Evolutionary conservation across 2,113 vertebrate species (phyloP).

Genomic region (Percina caprodes): DNA sequence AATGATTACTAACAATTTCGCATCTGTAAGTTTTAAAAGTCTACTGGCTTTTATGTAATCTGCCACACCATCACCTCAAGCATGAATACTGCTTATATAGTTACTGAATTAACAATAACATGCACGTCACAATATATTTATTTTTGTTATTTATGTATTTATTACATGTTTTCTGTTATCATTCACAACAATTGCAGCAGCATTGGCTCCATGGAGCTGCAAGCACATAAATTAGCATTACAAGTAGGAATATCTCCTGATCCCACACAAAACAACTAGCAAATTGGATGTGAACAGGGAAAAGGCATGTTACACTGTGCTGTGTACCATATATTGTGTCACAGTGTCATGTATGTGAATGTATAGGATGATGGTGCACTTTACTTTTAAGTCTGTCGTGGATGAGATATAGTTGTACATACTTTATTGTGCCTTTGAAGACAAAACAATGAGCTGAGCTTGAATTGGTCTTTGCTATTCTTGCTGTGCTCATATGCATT

Average conservation of each 20-base stretch:
- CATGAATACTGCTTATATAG: slow-evolving; percentile 64
- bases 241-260: slow-evolving; percentile 25
- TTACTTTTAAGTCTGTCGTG: slow-evolving; percentile 72
- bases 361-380: slow-evolving; percentile 78
- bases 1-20: slow-evolving; percentile 73
- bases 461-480: slow-evolving; percentile 57
- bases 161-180: slow-evolving; percentile 61
- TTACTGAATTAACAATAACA: slow-evolving; percentile 52
- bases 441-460: slow-evolving; percentile 59
- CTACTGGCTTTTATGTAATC: slow-evolving; percentile 56
- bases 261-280: slow-evolving; percentile 36
- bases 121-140: slow-evolving; percentile 72
- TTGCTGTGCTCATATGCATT: slow-evolving; percentile 38
- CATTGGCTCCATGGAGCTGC: slow-evolving; percentile 49
- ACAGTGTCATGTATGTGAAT: slow-evolving; percentile 74
- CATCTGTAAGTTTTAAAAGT: slow-evolving; percentile 57
- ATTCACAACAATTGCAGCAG: slow-evolving; percentile 41
- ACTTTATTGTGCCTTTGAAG: slow-evolving; percentile 84
- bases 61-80: slow-evolving; percentile 49
- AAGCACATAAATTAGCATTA: slow-evolving; percentile 53
- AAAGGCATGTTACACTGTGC: slow-evolving; percentile 54
- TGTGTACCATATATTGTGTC: slow-evolving; percentile 61
- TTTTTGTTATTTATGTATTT: slow-evolving; percentile 81
- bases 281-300: slow-evolving; percentile 40
- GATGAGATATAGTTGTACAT: slow-evolving; percentile 78